These are phyloP conservation scores for Trichacis sp. DNA, from an alignment of 2,888 invertebrate species.

Conservation along the genomic window DNA sequence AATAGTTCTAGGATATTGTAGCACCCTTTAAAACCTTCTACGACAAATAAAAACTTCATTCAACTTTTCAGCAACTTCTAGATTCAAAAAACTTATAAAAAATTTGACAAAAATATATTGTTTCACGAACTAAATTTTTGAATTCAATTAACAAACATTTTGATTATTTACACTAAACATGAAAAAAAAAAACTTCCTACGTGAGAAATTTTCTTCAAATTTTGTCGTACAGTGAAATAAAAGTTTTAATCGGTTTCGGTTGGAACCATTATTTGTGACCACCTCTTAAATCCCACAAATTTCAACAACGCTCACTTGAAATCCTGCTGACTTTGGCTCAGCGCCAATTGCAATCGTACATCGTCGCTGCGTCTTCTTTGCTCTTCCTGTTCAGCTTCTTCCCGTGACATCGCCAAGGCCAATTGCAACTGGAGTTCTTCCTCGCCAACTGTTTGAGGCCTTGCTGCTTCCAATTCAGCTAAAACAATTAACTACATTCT, in stretches of 20 bases:
- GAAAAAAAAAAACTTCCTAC: no score
- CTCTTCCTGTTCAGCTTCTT: constrained; percentile 98
- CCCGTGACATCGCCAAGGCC: constrained; percentile 97
- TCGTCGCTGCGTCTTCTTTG: constrained; percentile 94
- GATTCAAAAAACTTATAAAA: no score
- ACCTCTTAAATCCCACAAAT: background rate
- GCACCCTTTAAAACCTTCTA: no score
- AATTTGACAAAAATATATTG: no score
- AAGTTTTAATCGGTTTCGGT: background rate
- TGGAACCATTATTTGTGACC: no score
- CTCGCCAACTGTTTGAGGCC: constrained; percentile 97
- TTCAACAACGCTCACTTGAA: constrained; percentile 76
- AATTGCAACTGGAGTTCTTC: constrained; percentile 98
- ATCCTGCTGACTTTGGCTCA: constrained; percentile 94
- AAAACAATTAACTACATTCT: constrained; percentile 20
- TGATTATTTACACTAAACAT: no score
- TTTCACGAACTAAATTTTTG: no score
- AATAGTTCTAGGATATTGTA: no score
- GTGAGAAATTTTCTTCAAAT: no score
- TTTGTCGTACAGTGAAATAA: background rate
- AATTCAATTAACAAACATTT: no score
- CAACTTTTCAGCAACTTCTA: no score
- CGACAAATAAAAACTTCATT: no score
- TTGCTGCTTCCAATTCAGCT: constrained; percentile 89
- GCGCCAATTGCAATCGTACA: constrained; percentile 93